phyloP scores from a whole-genome alignment of 2,888 invertebrate species.

The Acanthacorydalis orientalis region DNA sequence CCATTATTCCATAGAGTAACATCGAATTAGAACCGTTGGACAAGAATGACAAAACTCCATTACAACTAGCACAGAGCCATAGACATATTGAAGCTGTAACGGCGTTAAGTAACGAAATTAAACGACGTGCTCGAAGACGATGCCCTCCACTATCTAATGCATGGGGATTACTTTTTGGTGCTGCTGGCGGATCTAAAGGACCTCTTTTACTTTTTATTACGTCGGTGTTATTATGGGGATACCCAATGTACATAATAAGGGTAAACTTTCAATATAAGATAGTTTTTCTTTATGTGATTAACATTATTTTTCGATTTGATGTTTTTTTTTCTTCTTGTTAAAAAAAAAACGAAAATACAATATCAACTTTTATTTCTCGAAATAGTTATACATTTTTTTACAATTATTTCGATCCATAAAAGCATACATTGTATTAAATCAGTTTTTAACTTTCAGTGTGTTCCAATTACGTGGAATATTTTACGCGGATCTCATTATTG shows the following conservation, averaged over 20 bases:
- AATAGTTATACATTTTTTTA: too few relatives aligned
- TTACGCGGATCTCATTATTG: constrained; percentile 73
- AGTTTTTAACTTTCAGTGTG: constrained; percentile 37
- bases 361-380: too few relatives aligned
- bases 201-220: constrained; percentile 72
- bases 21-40: constrained; percentile 74
- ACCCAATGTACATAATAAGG: constrained; percentile 82
- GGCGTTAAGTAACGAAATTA: constrained; percentile 64
- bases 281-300: constrained; percentile 7
- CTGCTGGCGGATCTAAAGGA: constrained; percentile 80
- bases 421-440: too few relatives aligned
- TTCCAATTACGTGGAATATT: constrained; percentile 81
- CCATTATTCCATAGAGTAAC: constrained; percentile 42
- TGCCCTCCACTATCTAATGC: constrained; percentile 74
- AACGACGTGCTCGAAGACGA: constrained; percentile 40
- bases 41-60: constrained; percentile 82
- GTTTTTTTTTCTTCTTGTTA: too few relatives aligned
- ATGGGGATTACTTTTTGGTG: constrained; percentile 79
- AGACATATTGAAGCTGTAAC: constrained; percentile 73
- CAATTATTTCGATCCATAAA: too few relatives aligned
- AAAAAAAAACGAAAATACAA: too few relatives aligned
- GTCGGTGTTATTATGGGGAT: constrained; percentile 78
- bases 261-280: constrained; percentile 27
- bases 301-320: too few relatives aligned
- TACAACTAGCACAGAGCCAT: constrained; percentile 78